Percentiles rank a stretch among this genome's conserved stretches.
phyloP scores from a whole-genome alignment of 2,888 invertebrate genomes.

The Chalcis sispes region DNA sequence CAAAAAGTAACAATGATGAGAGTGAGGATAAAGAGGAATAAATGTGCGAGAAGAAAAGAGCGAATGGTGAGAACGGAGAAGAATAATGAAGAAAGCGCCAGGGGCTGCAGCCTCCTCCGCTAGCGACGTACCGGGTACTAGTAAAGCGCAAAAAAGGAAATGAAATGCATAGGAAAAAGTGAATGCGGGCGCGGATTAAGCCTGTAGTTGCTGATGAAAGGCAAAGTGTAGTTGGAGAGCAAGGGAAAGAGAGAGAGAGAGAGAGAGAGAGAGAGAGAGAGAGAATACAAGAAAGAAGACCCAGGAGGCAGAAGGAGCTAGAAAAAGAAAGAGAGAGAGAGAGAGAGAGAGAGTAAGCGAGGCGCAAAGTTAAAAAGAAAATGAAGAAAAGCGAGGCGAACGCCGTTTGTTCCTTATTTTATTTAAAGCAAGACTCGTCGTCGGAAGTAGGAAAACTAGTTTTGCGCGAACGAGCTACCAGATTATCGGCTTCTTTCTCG shows the following conservation, averaged over 20 bases:
- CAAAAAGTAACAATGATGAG: slow-evolving; percentile 46
- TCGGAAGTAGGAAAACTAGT: slow-evolving; percentile 40
- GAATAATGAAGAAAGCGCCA: slow-evolving; percentile 49
- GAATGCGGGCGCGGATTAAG: slow-evolving; percentile 37
- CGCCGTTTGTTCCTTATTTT: slow-evolving; percentile 46
- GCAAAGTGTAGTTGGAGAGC: too few species aligned
- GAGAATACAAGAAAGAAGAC: not conserved
- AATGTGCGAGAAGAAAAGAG: slow-evolving; percentile 24
- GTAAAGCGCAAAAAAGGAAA: slow-evolving; percentile 37
- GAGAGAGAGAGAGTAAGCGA: not conserved
- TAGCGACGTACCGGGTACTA: too few species aligned
- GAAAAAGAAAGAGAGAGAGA: not conserved
- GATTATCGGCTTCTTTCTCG: not conserved
- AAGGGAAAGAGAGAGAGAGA: too few species aligned
- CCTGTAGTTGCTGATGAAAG: slow-evolving; percentile 37
- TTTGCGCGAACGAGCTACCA: slow-evolving; percentile 24
- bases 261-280: not conserved
- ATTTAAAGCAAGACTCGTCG: slow-evolving; percentile 38
- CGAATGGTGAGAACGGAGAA: not conserved
- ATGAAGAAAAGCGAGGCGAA: slow-evolving; percentile 9
- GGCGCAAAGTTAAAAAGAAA: slow-evolving; percentile 1
- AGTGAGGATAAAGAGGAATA: slow-evolving; percentile 44
- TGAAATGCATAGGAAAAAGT: slow-evolving; percentile 48
- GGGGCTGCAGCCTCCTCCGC: slow-evolving; percentile 16
- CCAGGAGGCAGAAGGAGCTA: not conserved